A percentile compares a stretch with the other conserved stretches of the same genome.
These are phyloP conservation scores for Agonopterix alstromeriana DNA, from an alignment of 2,888 invertebrate genomes.

Conservation along the genomic window DNA sequence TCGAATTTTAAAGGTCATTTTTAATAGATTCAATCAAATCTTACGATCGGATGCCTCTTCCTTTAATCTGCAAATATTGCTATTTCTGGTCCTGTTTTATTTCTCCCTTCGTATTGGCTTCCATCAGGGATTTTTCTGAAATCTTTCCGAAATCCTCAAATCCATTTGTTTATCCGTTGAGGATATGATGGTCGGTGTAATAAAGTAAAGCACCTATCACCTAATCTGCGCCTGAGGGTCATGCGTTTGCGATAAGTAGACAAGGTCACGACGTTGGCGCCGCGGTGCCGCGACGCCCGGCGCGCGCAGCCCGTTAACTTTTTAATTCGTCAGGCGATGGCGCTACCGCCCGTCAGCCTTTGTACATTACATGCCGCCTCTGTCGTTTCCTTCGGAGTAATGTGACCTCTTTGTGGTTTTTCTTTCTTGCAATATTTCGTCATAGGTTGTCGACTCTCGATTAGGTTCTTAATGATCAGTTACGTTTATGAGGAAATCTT, in stretches of 20 bases:
- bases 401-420: constrained; percentile 14
- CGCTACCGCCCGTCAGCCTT: constrained; percentile 47
- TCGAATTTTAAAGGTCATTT: constrained; percentile 23
- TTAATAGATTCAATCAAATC: constrained; percentile 2
- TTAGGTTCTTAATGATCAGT: too few species aligned
- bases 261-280: constrained; percentile 73
- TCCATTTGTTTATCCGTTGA: background rate
- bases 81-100: background rate
- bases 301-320: constrained; percentile 63
- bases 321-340: constrained; percentile 65
- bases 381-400: constrained; percentile 21
- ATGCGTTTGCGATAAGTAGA: constrained; percentile 66
- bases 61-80: background rate
- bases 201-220: constrained; percentile 40
- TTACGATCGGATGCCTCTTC: background rate
- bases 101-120: background rate
- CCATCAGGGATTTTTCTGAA: background rate
- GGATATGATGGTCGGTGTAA: constrained; percentile 16
- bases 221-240: constrained; percentile 66
- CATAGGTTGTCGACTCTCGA: too few species aligned
- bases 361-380: constrained; percentile 38
- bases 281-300: constrained; percentile 55
- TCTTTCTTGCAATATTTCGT: background rate
- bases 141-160: background rate
- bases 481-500: too few species aligned